Percentiles rank a stretch among this genome's conserved stretches.
Evolutionary conservation across 2,797 vertebrate species (phyloP).

Genomic region (Tinamus major): DNA sequence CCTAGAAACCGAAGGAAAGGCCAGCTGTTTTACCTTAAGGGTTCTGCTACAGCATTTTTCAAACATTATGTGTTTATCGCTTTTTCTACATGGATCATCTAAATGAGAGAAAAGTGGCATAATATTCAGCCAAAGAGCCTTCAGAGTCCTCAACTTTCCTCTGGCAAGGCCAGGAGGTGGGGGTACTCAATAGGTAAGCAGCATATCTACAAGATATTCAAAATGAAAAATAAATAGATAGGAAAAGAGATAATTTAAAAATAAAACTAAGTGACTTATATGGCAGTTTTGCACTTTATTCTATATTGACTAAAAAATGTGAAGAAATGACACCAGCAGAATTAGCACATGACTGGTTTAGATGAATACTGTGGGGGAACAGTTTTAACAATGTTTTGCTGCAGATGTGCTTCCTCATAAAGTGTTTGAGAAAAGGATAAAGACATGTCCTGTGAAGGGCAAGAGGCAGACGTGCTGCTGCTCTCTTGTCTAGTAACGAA

Average conservation of each 20-base stretch:
- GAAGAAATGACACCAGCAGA: background rate
- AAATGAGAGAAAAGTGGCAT: slow-evolving; percentile 45
- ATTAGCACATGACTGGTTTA: background rate
- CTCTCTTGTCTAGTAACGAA: background rate
- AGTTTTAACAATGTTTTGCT: background rate
- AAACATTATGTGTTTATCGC: slow-evolving; percentile 56
- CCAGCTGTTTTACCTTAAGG: slow-evolving; percentile 62
- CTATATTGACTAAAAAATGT: background rate
- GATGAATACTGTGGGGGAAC: background rate
- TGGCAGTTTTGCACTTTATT: background rate
- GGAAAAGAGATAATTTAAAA: background rate
- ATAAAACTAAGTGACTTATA: background rate
- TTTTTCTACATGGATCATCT: slow-evolving; percentile 36
- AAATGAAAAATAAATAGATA: slow-evolving; percentile 35
- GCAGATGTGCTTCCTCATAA: background rate
- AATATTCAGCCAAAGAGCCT: slow-evolving; percentile 35
- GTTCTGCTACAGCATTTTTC: slow-evolving; percentile 52
- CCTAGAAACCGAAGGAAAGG: slow-evolving; percentile 63
- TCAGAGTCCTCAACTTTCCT: slow-evolving; percentile 34
- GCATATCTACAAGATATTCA: background rate
- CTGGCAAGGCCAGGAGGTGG: background rate
- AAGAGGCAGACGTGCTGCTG: background rate
- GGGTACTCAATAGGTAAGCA: background rate
- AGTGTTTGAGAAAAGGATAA: background rate
- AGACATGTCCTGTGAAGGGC: background rate